Evolutionary conservation across 2,113 vertebrate species (phyloP).

Genomic region (Leucopsar rothschildi): DNA sequence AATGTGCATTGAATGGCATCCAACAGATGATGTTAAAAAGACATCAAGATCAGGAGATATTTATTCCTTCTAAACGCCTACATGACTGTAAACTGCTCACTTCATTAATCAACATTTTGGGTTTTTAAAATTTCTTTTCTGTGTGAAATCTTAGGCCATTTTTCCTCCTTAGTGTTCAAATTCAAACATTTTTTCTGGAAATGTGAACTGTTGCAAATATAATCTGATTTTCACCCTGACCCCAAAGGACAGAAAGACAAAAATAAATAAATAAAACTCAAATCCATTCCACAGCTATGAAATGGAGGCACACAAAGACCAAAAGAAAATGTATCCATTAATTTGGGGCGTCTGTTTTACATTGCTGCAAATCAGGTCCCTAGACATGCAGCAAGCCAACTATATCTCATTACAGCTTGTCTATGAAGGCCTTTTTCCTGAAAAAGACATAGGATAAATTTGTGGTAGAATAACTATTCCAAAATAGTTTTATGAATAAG

Average conservation of each 20-base stretch:
- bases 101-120: slow-evolving; percentile 2
- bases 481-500: background rate
- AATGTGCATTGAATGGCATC: slow-evolving; percentile 9
- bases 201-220: background rate
- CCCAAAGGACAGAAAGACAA: background rate
- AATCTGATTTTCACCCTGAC: slow-evolving; percentile 27
- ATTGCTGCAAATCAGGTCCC: background rate
- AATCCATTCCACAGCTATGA: background rate
- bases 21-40: slow-evolving; percentile 43
- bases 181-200: background rate
- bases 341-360: slow-evolving; percentile 1
- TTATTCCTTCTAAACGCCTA: background rate
- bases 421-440: background rate
- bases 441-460: background rate
- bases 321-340: background rate
- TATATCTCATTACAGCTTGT: background rate
- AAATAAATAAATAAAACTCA: background rate
- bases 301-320: background rate
- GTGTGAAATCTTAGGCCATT: background rate
- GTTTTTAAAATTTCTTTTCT: background rate
- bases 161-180: background rate
- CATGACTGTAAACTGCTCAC: background rate
- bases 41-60: slow-evolving; percentile 5
- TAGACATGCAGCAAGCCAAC: background rate
- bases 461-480: background rate